Evolutionary conservation across 2,888 invertebrate genomes (phyloP).

Genomic region (Nomada fabriciana): DNA sequence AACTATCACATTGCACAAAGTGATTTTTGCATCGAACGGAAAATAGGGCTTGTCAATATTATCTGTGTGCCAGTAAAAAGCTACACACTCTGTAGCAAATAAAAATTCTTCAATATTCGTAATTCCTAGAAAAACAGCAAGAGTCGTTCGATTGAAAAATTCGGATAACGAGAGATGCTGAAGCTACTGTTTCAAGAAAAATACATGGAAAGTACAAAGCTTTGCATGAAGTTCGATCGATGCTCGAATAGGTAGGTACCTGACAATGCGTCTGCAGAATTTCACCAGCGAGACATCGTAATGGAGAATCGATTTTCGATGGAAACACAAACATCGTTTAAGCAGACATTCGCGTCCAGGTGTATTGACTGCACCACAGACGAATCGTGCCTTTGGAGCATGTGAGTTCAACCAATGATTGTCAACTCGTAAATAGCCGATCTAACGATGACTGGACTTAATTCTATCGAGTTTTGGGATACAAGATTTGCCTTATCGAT

Average conservation of each 20-base stretch:
- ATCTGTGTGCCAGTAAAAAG: too few relatives aligned
- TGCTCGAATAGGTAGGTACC: background rate
- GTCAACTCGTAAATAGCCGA: slow-evolving; percentile 58
- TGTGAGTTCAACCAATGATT: slow-evolving; percentile 19
- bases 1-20: too few relatives aligned
- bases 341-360: slow-evolving; percentile 17
- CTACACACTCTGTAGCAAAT: too few relatives aligned
- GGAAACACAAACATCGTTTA: slow-evolving; percentile 26
- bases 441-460: slow-evolving; percentile 44
- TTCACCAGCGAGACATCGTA: slow-evolving; percentile 19
- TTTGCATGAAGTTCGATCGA: background rate
- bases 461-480: background rate
- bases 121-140: too few relatives aligned
- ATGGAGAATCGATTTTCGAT: slow-evolving; percentile 39
- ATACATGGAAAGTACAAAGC: background rate
- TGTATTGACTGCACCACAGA: background rate
- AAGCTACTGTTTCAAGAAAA: too few relatives aligned
- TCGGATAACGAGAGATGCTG: too few relatives aligned
- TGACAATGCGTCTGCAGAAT: slow-evolving; percentile 46
- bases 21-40: too few relatives aligned
- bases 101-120: too few relatives aligned
- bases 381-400: background rate
- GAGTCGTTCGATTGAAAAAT: too few relatives aligned
- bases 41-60: too few relatives aligned
- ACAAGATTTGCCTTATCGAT: background rate